phyloP scores from a whole-genome alignment of 2,797 vertebrate species.

The Falco peregrinus region DNA sequence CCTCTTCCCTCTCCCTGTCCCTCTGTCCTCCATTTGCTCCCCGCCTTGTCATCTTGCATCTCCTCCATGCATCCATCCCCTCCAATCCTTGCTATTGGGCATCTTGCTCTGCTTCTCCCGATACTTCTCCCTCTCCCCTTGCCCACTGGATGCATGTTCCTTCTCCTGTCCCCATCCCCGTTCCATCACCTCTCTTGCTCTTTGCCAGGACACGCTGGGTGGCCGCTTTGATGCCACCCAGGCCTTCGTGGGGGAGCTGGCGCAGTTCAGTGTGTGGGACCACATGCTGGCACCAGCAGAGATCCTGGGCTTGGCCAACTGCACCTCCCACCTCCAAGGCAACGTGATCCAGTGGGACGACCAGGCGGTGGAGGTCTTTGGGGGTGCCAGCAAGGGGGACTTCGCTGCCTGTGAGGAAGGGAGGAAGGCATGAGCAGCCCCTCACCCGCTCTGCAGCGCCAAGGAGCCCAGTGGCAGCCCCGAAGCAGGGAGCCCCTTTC shows the following conservation, averaged over 20 bases:
- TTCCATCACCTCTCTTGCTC: neutral
- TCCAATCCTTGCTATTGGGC: neutral
- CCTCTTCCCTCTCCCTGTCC: neutral
- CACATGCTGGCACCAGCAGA: conserved; percentile 86
- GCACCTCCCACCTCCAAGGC: conserved; percentile 84
- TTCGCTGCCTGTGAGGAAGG: conserved; percentile 86
- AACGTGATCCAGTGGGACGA: conserved; percentile 94
- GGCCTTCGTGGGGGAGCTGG: conserved; percentile 93
- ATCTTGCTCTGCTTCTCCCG: neutral
- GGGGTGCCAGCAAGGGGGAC: conserved; percentile 87
- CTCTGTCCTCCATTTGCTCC: neutral
- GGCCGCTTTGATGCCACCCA: conserved; percentile 96
- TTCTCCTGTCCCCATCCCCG: neutral
- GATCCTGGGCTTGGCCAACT: conserved; percentile 88
- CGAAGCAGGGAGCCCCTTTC: neutral
- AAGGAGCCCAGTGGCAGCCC: neutral
- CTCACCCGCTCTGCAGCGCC: neutral
- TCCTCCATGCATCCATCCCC: neutral
- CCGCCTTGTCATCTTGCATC: neutral
- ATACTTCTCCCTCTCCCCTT: neutral
- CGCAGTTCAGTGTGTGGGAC: conserved; percentile 95
- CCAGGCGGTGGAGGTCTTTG: conserved; percentile 89
- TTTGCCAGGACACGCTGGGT: conserved; percentile 86
- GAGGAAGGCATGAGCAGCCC: conserved; percentile 70
- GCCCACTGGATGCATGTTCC: neutral